Percentiles rank a stretch among this genome's conserved stretches.
Conservation (phyloP, 2,888 invertebrate genomes). For the Bellardia bayeri region DNA sequence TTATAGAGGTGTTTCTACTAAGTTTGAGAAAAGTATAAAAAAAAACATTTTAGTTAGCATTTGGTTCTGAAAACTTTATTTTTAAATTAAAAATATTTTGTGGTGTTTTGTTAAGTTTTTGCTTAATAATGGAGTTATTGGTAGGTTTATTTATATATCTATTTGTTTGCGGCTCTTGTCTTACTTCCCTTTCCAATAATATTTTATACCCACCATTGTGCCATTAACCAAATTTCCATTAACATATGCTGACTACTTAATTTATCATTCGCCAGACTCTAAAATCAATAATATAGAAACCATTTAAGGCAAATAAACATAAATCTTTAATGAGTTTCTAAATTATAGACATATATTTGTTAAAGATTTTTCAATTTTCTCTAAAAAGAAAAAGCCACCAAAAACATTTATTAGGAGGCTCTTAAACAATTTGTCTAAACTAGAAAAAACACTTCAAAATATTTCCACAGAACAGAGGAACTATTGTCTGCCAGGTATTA, state of each 20-base stretch:
- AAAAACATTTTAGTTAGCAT: too few relatives aligned
- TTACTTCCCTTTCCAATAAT: not conserved
- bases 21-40: too few relatives aligned
- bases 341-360: slow-evolving; percentile 32
- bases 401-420: slow-evolving; percentile 55
- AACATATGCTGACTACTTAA: slow-evolving; percentile 36
- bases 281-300: slow-evolving; percentile 32
- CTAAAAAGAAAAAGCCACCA: slow-evolving; percentile 17
- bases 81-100: too few relatives aligned
- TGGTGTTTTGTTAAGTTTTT: not conserved
- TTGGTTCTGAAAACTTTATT: too few relatives aligned
- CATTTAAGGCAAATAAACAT: slow-evolving; percentile 5
- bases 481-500: slow-evolving; percentile 44
- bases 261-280: slow-evolving; percentile 36
- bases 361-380: slow-evolving; percentile 42
- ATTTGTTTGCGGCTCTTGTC: not conserved
- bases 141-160: too few relatives aligned
- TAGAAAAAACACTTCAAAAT: slow-evolving; percentile 32
- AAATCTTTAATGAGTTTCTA: slow-evolving; percentile 53
- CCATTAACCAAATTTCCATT: slow-evolving; percentile 24
- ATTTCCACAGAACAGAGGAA: slow-evolving; percentile 5
- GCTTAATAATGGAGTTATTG: not conserved
- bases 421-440: slow-evolving; percentile 64
- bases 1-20: too few relatives aligned
- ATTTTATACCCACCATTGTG: not conserved